phyloP scores from a whole-genome alignment of 2,113 vertebrate genomes.

The Paradoxurus hermaphroditus region DNA sequence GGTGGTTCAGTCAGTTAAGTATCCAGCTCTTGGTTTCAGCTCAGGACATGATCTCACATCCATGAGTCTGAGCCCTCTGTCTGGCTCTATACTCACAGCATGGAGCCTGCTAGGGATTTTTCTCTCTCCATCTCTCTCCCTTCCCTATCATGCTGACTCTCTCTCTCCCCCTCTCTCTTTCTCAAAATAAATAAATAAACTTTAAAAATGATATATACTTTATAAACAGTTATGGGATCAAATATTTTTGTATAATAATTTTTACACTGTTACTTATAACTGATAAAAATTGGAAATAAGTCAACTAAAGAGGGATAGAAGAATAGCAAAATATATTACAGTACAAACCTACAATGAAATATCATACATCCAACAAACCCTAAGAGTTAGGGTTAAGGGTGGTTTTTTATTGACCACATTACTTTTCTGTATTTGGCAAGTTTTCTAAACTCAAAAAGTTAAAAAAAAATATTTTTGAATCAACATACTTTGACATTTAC shows the following conservation, averaged over 20 bases:
- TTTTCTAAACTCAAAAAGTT: background rate
- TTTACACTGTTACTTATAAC: background rate
- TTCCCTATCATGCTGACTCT: too few species aligned
- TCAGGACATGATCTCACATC: too few species aligned
- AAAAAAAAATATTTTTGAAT: background rate
- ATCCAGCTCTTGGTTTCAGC: too few species aligned
- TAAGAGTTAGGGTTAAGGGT: background rate
- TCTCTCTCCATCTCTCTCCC: too few species aligned
- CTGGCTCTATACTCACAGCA: too few species aligned
- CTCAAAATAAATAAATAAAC: too few species aligned
- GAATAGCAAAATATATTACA: background rate
- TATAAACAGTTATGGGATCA: background rate
- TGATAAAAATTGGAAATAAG: background rate
- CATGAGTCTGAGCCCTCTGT: too few species aligned
- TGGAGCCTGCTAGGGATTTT: too few species aligned
- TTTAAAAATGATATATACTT: background rate
- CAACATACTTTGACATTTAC: background rate
- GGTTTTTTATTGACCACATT: background rate
- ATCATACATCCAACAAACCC: background rate
- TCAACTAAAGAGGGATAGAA: background rate
- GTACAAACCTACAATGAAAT: background rate
- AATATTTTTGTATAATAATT: background rate
- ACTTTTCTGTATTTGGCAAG: background rate
- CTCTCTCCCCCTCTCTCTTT: too few species aligned
- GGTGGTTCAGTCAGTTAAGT: too few species aligned